Percentiles rank a stretch among this genome's conserved stretches.
Conservation (phyloP, 2,113 vertebrate genomes). For the Cyprinodon variegatus region DNA sequence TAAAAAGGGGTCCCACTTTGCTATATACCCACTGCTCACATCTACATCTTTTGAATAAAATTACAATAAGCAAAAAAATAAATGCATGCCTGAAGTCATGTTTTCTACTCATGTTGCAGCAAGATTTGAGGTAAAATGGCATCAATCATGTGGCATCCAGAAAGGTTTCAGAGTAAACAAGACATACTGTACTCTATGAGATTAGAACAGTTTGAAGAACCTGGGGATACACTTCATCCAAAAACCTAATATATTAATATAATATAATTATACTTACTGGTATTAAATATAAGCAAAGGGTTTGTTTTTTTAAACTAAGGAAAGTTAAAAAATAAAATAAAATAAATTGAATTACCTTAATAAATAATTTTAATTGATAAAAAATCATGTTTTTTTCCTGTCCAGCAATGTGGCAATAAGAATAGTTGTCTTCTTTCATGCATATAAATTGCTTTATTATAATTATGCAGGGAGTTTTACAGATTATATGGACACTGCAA, state of each 20-base stretch:
- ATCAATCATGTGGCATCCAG: conserved; percentile 4
- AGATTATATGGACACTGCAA: no score
- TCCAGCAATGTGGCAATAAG: no score
- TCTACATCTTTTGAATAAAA: conserved; percentile 21
- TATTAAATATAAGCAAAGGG: not conserved
- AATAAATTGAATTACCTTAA: no score
- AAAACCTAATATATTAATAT: not conserved
- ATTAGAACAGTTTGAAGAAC: not conserved
- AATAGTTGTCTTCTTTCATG: no score
- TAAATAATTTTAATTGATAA: no score
- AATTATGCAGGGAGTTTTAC: no score
- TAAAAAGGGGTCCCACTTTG: conserved; percentile 20
- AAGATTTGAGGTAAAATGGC: conserved; percentile 1
- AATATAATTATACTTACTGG: not conserved
- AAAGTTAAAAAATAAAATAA: not conserved
- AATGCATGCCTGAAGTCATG: not conserved
- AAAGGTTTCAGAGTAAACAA: conserved; percentile 12
- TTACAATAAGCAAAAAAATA: conserved; percentile 28
- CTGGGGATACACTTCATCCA: not conserved
- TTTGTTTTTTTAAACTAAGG: not conserved
- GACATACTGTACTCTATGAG: not conserved
- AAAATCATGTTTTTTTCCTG: no score
- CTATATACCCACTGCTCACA: conserved; percentile 15
- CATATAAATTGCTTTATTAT: no score
- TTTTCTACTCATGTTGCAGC: conserved; percentile 16